These are phyloP conservation scores for Anthophora plumipes DNA, from an alignment of 2,888 invertebrate species.

Conservation along the genomic window DNA sequence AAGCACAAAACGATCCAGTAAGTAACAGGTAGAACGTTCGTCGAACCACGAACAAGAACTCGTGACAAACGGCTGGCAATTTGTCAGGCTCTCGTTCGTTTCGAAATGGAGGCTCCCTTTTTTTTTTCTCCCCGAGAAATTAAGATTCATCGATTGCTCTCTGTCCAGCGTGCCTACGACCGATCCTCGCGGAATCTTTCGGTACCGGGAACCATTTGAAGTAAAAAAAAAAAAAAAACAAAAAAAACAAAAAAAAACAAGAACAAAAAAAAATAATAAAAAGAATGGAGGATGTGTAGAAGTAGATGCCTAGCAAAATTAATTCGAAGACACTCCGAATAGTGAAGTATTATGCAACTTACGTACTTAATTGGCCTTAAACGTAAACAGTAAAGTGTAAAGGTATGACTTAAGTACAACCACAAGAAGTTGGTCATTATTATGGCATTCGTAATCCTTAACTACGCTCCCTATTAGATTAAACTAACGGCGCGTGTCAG, in stretches of 20 bases:
- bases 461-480: conserved; percentile 66
- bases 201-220: conserved; percentile 28
- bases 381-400: conserved; percentile 74
- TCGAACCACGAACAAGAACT: not conserved
- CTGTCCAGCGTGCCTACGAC: conserved; percentile 30
- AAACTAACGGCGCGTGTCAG: conserved; percentile 62
- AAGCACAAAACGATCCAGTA: not conserved
- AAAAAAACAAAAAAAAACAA: conserved; percentile 21
- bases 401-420: conserved; percentile 85
- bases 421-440: conserved; percentile 84
- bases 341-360: conserved; percentile 68
- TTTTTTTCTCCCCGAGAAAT: no score
- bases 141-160: conserved; percentile 1
- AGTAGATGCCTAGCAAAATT: conserved; percentile 43
- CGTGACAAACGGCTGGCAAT: conserved; percentile 2
- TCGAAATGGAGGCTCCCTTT: not conserved
- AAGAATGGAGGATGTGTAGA: conserved; percentile 8
- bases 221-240: conserved; percentile 7
- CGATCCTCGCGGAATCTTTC: conserved; percentile 26
- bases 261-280: no score
- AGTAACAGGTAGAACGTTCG: conserved; percentile 1
- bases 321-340: conserved; percentile 69
- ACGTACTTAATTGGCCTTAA: conserved; percentile 65
- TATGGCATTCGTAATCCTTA: conserved; percentile 84
- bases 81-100: not conserved